These are phyloP conservation scores for Hydrotaea cyrtoneurina DNA, from an alignment of 2,888 invertebrate genomes.

Conservation along the genomic window DNA sequence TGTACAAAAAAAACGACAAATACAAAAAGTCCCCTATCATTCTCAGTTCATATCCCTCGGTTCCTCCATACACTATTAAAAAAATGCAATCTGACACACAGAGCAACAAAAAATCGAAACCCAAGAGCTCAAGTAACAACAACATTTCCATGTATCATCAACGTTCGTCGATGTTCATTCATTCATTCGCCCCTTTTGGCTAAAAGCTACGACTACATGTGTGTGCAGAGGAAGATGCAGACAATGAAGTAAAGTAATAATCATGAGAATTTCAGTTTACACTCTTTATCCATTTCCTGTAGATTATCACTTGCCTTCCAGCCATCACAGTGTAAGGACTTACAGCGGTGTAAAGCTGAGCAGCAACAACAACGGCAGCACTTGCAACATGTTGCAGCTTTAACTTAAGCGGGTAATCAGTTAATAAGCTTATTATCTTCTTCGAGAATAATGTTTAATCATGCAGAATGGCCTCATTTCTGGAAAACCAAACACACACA, in stretches of 20 bases:
- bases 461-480: slow-evolving; percentile 66
- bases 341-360: not conserved
- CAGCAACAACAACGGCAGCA: not conserved
- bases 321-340: not conserved
- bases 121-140: not conserved
- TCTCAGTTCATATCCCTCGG: not conserved
- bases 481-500: slow-evolving; percentile 10
- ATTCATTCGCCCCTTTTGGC: not conserved
- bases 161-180: not conserved
- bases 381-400: slow-evolving; percentile 48
- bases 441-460: slow-evolving; percentile 56
- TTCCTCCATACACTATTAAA: not conserved
- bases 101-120: not conserved
- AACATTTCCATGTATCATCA: slow-evolving; percentile 3
- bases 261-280: slow-evolving; percentile 39
- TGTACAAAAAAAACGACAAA: not conserved
- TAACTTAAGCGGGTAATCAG: slow-evolving; percentile 59
- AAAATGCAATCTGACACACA: not conserved
- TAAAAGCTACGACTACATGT: not conserved
- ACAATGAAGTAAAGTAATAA: slow-evolving; percentile 20
- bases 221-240: too few species aligned
- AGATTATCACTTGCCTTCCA: slow-evolving; percentile 35
- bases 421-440: slow-evolving; percentile 65
- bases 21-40: not conserved
- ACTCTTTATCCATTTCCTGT: slow-evolving; percentile 50